phyloP scores from a whole-genome alignment of 2,797 vertebrate genomes.

The Urophycis tenuis region DNA sequence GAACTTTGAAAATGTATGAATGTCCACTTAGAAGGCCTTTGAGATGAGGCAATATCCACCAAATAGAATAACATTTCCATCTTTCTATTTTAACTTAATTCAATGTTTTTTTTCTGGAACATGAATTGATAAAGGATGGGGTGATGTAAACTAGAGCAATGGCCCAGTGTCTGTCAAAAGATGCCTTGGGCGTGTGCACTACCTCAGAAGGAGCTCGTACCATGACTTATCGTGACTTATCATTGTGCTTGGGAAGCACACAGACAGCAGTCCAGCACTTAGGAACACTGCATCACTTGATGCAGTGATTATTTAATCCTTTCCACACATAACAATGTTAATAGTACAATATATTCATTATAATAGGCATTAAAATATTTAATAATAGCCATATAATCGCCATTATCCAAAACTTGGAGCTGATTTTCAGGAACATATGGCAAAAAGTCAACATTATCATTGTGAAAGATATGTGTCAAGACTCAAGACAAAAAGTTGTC shows the following conservation, averaged over 20 bases:
- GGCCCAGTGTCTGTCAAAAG: constrained; percentile 32
- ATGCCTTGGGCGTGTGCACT: constrained; percentile 16
- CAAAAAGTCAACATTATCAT: not conserved
- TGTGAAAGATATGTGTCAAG: not conserved
- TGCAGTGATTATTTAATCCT: too few species aligned
- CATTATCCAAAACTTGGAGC: not conserved
- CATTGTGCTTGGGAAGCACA: not conserved
- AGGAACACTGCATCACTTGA: not conserved
- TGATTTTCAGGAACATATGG: not conserved
- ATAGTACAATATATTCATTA: too few species aligned
- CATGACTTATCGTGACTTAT: too few species aligned
- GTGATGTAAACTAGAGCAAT: constrained; percentile 51
- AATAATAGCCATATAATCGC: too few species aligned
- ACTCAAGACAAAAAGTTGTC: too few species aligned
- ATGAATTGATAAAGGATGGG: constrained; percentile 26
- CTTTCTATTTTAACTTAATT: constrained; percentile 38
- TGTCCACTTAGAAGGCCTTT: constrained; percentile 31
- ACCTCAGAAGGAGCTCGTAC: constrained; percentile 27
- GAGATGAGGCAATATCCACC: constrained; percentile 51
- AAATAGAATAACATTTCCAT: constrained; percentile 41
- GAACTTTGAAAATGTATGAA: not conserved
- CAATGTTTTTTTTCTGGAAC: constrained; percentile 33
- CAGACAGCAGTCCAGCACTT: constrained; percentile 22
- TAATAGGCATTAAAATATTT: too few species aligned
- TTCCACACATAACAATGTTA: not conserved